phyloP scores from a whole-genome alignment of 2,888 invertebrate genomes.

The Synergus gifuensis region DNA sequence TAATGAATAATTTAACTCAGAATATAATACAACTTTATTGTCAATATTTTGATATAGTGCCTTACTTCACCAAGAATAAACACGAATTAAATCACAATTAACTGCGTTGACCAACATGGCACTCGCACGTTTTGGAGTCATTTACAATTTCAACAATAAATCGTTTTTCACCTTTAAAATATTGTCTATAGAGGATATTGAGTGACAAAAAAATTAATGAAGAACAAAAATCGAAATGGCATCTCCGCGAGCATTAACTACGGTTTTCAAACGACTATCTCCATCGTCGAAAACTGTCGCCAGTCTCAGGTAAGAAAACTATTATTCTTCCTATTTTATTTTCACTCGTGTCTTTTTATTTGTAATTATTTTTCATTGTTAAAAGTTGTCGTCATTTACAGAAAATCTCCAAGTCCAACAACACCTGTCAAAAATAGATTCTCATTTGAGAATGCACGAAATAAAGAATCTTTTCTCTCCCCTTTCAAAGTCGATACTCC shows the following conservation, averaged over 20 bases:
- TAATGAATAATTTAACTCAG: too few relatives aligned
- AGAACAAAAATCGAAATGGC: conserved; percentile 58
- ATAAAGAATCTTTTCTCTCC: conserved; percentile 52
- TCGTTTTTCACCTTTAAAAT: neutral
- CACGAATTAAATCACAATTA: neutral
- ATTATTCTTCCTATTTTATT: conserved; percentile 1
- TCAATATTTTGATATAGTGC: conserved; percentile 8
- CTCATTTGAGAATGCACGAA: neutral
- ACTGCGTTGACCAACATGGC: neutral
- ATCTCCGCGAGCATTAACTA: conserved; percentile 62
- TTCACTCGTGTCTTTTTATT: neutral
- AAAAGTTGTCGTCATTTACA: conserved; percentile 42
- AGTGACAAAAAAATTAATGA: neutral
- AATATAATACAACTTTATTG: neutral
- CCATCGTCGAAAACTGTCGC: conserved; percentile 58
- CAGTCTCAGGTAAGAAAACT: conserved; percentile 57
- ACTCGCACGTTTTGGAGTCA: conserved; percentile 1
- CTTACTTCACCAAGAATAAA: neutral
- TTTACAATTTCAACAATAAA: conserved; percentile 7
- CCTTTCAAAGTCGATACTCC: conserved; percentile 73
- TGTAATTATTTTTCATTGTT: neutral
- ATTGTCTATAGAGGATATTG: neutral
- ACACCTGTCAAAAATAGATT: conserved; percentile 55
- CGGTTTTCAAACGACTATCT: conserved; percentile 60
- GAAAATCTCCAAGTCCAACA: conserved; percentile 61